Conservation (phyloP, 2,888 invertebrate genomes). For the Ormyrus thymus region DNA sequence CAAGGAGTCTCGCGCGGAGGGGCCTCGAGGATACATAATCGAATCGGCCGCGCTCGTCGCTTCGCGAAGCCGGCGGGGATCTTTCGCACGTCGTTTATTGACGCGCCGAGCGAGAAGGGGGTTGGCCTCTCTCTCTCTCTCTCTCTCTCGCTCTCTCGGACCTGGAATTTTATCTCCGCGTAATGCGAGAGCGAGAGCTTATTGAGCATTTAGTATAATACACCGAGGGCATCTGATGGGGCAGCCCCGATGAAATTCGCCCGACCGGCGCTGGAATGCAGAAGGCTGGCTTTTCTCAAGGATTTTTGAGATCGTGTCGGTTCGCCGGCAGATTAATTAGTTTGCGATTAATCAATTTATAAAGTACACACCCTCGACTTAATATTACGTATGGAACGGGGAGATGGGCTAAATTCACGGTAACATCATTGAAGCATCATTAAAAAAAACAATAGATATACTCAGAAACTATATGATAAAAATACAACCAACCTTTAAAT, state of each 20-base stretch:
- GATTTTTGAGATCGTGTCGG: too few relatives aligned
- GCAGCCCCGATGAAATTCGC: slow-evolving; percentile 17
- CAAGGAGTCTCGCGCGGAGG: background rate
- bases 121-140: background rate
- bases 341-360: too few relatives aligned
- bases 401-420: too few relatives aligned
- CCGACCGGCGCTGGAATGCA: background rate
- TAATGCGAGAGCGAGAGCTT: slow-evolving; percentile 25
- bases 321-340: too few relatives aligned
- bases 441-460: too few relatives aligned
- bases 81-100: slow-evolving; percentile 35
- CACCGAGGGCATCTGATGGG: background rate
- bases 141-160: too few relatives aligned
- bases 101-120: background rate
- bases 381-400: too few relatives aligned
- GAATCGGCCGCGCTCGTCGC: slow-evolving; percentile 14
- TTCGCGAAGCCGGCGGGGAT: background rate
- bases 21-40: slow-evolving; percentile 28
- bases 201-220: slow-evolving; percentile 29
- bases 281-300: too few relatives aligned
- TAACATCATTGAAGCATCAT: too few relatives aligned
- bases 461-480: too few relatives aligned
- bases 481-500: too few relatives aligned
- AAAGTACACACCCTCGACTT: too few relatives aligned
- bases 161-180: slow-evolving; percentile 8